These are phyloP conservation scores for Chiropotes sagulatus DNA, from an alignment of 2,797 vertebrate species.

Conservation along the genomic window DNA sequence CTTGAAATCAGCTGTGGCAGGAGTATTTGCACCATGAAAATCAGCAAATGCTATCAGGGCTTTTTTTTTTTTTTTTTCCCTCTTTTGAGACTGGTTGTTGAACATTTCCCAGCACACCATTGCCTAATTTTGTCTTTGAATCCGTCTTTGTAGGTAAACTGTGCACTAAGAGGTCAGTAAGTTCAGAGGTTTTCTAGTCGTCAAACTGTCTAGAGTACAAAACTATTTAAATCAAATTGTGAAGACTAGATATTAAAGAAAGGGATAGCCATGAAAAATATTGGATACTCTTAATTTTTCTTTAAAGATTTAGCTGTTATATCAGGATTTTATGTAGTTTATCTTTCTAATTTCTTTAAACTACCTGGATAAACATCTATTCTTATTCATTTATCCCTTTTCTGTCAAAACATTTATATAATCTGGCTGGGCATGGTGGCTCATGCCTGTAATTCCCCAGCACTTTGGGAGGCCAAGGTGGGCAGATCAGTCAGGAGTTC, in stretches of 20 bases:
- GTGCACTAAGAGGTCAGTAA: background rate
- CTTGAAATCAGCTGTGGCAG: background rate
- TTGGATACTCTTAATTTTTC: background rate
- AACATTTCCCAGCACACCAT: background rate
- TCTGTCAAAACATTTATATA: slow-evolving; percentile 14
- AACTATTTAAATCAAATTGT: slow-evolving; percentile 30
- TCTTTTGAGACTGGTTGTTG: background rate
- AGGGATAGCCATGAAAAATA: background rate
- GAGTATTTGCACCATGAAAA: background rate
- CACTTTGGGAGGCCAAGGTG: too few relatives aligned
- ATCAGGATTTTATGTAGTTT: background rate
- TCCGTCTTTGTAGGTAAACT: slow-evolving; percentile 1
- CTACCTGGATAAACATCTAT: background rate
- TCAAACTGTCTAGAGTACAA: slow-evolving; percentile 8
- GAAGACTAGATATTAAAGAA: slow-evolving; percentile 17
- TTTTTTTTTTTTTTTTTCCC: background rate
- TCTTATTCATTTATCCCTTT: background rate
- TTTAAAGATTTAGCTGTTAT: background rate
- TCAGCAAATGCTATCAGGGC: background rate
- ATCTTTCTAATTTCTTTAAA: background rate
- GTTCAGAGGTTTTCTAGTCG: slow-evolving; percentile 24
- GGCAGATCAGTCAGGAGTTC: too few relatives aligned
- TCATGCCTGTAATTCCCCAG: too few relatives aligned
- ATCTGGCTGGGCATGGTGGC: background rate
- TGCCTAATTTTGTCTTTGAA: background rate